Evolutionary conservation across 2,113 vertebrate species (phyloP), one percentile per base, ranked within the genome.

Genomic region (Capra hircus): DNA sequence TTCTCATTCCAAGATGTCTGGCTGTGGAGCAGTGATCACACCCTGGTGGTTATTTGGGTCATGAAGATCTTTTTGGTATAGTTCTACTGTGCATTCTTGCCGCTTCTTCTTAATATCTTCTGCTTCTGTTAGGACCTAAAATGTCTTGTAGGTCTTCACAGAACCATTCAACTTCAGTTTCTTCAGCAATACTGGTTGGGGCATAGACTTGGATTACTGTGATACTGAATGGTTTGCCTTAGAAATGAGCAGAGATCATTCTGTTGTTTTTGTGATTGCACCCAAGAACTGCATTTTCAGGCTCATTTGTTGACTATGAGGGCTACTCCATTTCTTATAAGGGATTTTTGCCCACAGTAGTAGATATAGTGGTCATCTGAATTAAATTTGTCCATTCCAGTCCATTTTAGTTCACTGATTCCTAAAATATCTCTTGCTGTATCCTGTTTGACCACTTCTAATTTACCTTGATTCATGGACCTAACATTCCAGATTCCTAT

Each of bases 261-360:
- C 19, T 40, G 10, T 40, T 40, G 4, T 71, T 71, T 71, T 23
- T 71, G 19, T 19, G 19, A 36, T 12, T 71, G 2, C 2, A 71
- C 19, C 9, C 9, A 71, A 40, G 33, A 36, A 71, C 9, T 36
- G n/a, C 19, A 71, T 36, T 71, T 71, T 71, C 0, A 0, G n/a
- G 12, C n/a, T 71, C 3, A 0, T 64, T 64, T n/a, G 15, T 64
- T 64, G 15, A 64, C 30, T n/a, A n/a, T n/a, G 15, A 64, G 16
- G 30, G 7, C 15, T 64, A 33, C 7, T n/a, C 15, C 15, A 64
- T 17, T 71, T 40, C 19, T 71, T 71, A 36, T 71, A 71, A 36
- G 5, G 10, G 19, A 71, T 23, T 71, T 67, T 71, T 36, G 19
- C 67, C 2, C 19, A 12, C 19, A 36, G 19, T 36, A 71, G n/a